Base-by-base conservation (phyloP, 35 echinoderm and acorn worm species). In the Hemicentrotus pulcherrimus region DNA sequence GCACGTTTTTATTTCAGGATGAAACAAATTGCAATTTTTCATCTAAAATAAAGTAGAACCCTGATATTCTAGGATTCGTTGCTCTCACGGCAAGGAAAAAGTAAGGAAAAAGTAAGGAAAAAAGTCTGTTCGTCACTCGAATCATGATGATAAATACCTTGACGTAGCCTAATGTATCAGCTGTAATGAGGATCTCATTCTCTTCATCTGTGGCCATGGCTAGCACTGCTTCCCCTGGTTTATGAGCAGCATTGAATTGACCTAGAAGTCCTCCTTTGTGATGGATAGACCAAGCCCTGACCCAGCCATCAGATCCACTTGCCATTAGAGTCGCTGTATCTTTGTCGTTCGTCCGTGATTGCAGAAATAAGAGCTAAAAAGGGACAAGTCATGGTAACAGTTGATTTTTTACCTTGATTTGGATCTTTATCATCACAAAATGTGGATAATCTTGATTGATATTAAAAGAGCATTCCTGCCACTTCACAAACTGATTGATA, bases 321-420 rank as follows among this genome's bases (percentile, higher is more conserved):
- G 98, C 98, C 95, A 99, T 97, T 28, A 99, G 94, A 5, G 98
- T 99, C 6, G 98, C 98, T 4, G 98, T 99, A 60, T 99, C 98
- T 55, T 99, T 98, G 94, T 99, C 97, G 88, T 99, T 96, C 31
- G 95, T 91, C 94, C 98, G 94, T 10, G 98, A 94, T 94, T 99
- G 96, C 45, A 99, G 58, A 86, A 99, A 99, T 47, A 99, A 47
- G 31, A 99, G 88, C 98, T 99, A 31, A 94, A 41, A 41, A 33
- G 22, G 65, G 5, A 11, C 2, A 55, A 78, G 65, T 6, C 65
- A 78, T 78, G 65, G 28, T 78, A 78, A 28, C 19, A 78, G 65
- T 78, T 28, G 19, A 22, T n/a, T 78, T 6, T 0, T 91, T 16
- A 16, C 6, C 14, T 91, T 35, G 33, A 78, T 78, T 78, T 78